Base-by-base conservation (phyloP, 30 jellyfish, hydroid and myxozoan species). In the Pelagia noctiluca region DNA sequence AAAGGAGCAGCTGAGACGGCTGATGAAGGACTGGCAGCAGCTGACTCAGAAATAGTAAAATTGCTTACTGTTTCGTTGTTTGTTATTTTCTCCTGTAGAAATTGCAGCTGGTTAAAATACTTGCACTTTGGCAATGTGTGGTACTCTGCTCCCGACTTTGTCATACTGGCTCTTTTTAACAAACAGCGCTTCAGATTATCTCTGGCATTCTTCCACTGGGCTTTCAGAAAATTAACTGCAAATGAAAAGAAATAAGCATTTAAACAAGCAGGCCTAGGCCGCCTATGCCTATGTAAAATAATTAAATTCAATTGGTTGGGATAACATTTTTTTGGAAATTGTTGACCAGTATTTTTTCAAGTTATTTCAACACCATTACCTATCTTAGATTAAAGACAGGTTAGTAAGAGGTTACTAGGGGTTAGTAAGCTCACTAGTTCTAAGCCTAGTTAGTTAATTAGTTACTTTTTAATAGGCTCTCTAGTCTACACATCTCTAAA, bases 81-180 rank as follows among this genome's bases (percentile, higher is more conserved):
- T 33, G 25, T 54, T 33, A 54, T 33, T 54, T 54, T 54, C 25
- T 54, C 71, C 25, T 54, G 21, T 33, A 3, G 25, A 54, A 54
- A 3, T 54, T 54, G 71, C 21, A 54, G 71, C 25, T 53, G 18
- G 25, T 13, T 53, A 33, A 53, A 53, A 33, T 53, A 53, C 69
- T 53, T 53, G 69, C 69, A 53, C 25, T 53, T 53, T 53, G 69
- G 69, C 69, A 53, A 53, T 53, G 3, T 53, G 16, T 53, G 69
- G 25, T 4, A 53, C 25, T 53, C 69, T 53, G 69, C 69, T 53
- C 69, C 69, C 25, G 69, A 53, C 25, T 53, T 53, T 53, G 69
- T 53, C 69, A 53, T 13, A 53, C 25, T 53, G 69, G 69, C 69
- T 53, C 69, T 53, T 53, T 53, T 53, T 33, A 13, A 5, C 16